phyloP scores from a whole-genome alignment of 2,888 invertebrate species.

The Amiota communis region DNA sequence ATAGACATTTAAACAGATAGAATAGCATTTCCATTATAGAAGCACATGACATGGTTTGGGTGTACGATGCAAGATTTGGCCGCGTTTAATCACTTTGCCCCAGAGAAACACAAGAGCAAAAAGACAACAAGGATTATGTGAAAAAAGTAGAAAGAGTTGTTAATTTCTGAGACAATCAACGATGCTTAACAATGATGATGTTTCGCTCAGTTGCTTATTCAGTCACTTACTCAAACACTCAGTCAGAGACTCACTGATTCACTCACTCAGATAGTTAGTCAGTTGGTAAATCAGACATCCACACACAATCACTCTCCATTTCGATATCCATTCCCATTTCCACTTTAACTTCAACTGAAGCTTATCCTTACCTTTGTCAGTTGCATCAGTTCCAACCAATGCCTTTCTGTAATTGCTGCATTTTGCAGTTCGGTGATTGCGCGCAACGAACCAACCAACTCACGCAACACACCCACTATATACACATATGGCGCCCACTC shows the following conservation, averaged over 20 bases:
- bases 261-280: constrained; percentile 7
- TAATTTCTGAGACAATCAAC: constrained; percentile 18
- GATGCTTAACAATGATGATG: background rate
- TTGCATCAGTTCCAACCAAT: constrained; percentile 96
- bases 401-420: constrained; percentile 93
- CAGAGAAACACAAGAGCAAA: too few species aligned
- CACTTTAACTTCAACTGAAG: background rate
- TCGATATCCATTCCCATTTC: too few species aligned
- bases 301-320: background rate
- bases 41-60: background rate
- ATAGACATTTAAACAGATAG: too few species aligned
- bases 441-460: constrained; percentile 92
- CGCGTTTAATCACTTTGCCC: constrained; percentile 4
- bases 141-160: background rate
- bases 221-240: constrained; percentile 2
- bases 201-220: background rate
- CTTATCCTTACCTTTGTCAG: constrained; percentile 84
- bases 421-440: constrained; percentile 96
- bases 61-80: background rate
- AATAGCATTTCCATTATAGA: background rate
- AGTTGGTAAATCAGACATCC: background rate
- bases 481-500: constrained; percentile 85
- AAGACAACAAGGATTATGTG: background rate
- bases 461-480: constrained; percentile 88
- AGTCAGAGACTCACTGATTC: constrained; percentile 33